These are phyloP conservation scores for Mystacornis crossleyi DNA, from an alignment of 2,113 vertebrate genomes.

Conservation along the genomic window DNA sequence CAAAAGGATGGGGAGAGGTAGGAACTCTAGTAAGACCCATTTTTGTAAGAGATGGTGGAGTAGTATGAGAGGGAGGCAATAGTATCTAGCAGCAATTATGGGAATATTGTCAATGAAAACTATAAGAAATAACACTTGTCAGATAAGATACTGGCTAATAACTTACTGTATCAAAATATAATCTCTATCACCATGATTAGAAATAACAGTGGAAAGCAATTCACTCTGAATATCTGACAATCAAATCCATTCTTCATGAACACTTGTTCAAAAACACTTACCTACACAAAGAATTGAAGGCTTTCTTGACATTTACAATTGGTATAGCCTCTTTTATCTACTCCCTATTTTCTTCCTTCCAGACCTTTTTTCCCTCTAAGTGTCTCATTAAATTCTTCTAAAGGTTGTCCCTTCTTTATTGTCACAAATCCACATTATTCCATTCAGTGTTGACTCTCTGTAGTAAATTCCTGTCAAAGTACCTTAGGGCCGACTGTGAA, in stretches of 20 bases:
- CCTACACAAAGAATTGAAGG: not conserved
- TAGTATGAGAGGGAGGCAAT: not conserved
- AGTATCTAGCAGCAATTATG: not conserved
- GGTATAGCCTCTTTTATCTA: not conserved
- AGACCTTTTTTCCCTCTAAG: not conserved
- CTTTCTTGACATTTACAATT: not conserved
- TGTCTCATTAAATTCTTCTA: not conserved
- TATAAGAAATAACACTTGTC: not conserved
- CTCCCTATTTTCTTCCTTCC: not conserved
- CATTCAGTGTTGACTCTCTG: not conserved
- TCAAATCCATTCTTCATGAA: not conserved
- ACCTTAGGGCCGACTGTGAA: not conserved
- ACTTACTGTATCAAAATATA: not conserved
- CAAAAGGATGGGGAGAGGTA: not conserved
- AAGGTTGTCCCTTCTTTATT: not conserved
- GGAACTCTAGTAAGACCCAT: not conserved
- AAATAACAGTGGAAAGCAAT: not conserved
- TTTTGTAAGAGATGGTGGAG: not conserved
- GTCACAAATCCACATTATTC: not conserved
- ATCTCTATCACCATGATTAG: not conserved
- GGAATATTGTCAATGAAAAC: not conserved
- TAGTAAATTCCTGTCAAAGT: not conserved
- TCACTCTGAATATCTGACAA: not conserved
- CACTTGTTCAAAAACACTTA: not conserved
- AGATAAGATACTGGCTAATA: not conserved